Percentiles rank a stretch among this genome's conserved stretches.
phyloP scores from a whole-genome alignment of 2,797 vertebrate genomes.

The Craterocephalus amniculus region DNA sequence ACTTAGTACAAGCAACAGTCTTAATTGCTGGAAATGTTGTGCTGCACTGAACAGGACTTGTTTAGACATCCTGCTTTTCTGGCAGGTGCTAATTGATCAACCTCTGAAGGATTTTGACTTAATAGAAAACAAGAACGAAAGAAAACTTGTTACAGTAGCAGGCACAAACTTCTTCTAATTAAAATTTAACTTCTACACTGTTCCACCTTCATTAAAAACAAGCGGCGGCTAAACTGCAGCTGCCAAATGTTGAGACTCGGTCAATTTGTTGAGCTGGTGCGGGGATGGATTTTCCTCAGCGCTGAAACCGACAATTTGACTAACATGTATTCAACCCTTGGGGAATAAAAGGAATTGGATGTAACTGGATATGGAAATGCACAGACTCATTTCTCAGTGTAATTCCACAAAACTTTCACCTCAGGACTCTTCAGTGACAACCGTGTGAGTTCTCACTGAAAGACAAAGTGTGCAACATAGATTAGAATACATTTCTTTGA shows the following conservation, averaged over 20 bases:
- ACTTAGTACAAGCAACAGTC: constrained; percentile 46
- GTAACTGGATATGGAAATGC: constrained; percentile 1
- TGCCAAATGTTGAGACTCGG: constrained; percentile 52
- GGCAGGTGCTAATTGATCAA: constrained; percentile 71
- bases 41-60: constrained; percentile 39
- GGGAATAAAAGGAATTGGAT: neutral
- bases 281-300: constrained; percentile 14
- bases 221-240: constrained; percentile 53
- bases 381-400: neutral
- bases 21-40: constrained; percentile 68
- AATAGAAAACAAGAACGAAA: constrained; percentile 34
- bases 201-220: constrained; percentile 61
- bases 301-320: constrained; percentile 23
- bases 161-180: constrained; percentile 66
- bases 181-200: constrained; percentile 63
- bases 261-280: constrained; percentile 36
- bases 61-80: constrained; percentile 56
- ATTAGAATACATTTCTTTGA: neutral
- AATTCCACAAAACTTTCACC: constrained; percentile 6
- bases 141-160: constrained; percentile 46
- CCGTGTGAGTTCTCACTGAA: constrained; percentile 1
- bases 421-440: neutral
- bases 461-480: neutral
- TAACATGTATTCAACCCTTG: neutral
- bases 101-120: constrained; percentile 62